These are phyloP conservation scores for Leucophenga varia DNA, from an alignment of 1,140 invertebrate species.

Conservation along the genomic window DNA sequence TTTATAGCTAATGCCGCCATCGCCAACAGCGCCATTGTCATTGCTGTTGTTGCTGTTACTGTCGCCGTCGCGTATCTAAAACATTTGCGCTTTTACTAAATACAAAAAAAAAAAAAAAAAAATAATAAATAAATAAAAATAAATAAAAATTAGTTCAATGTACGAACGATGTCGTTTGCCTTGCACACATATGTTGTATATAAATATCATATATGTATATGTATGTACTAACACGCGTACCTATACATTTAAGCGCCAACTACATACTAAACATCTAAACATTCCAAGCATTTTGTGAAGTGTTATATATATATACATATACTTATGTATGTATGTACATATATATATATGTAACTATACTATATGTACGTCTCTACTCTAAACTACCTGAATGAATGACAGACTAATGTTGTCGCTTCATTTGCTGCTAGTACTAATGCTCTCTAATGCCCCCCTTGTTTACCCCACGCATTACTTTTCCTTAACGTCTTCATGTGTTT, in stretches of 20 bases:
- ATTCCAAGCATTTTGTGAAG: conserved; percentile 31
- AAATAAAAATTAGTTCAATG: conserved; percentile 47
- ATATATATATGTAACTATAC: conserved; percentile 5
- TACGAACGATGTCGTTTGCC: conserved; percentile 25
- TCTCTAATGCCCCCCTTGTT: too few relatives aligned
- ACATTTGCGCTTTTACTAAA: conserved; percentile 54
- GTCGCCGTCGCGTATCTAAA: conserved; percentile 36
- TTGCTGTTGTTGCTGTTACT: conserved; percentile 13
- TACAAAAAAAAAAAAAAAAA: conserved; percentile 21
- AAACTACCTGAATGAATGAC: too few relatives aligned
- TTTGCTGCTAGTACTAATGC: too few relatives aligned
- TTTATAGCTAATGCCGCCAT: conserved; percentile 23
- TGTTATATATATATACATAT: conserved; percentile 23
- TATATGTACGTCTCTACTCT: conserved; percentile 1
- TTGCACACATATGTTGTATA: neutral
- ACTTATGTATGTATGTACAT: conserved; percentile 7
- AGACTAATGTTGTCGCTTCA: too few relatives aligned
- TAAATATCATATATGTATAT: too few relatives aligned
- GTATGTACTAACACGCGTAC: conserved; percentile 1
- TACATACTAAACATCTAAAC: neutral
- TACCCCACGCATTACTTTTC: too few relatives aligned
- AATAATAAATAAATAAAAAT: conserved; percentile 23
- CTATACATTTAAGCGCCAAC: conserved; percentile 15
- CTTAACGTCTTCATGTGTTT: too few relatives aligned
- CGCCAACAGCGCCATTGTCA: conserved; percentile 22